Evolutionary conservation across 1,140 invertebrate genomes (phyloP).

Genomic region (Hydropsyche tenuis): DNA sequence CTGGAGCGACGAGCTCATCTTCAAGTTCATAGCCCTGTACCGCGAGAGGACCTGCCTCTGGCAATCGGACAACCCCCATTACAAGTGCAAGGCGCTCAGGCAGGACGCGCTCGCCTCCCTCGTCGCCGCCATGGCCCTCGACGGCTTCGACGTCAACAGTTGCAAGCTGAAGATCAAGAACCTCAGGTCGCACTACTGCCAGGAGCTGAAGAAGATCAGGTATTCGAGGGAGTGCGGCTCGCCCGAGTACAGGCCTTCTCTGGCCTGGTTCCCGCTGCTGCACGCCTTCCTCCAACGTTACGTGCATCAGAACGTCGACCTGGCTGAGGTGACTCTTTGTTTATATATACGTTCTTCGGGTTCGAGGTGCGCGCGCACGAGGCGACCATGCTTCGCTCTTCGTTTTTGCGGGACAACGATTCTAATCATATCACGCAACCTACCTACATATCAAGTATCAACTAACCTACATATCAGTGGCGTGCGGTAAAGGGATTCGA

Average conservation of each 20-base stretch:
- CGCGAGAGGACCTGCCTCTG: slow-evolving; percentile 42
- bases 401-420: too few species aligned
- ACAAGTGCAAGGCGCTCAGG: slow-evolving; percentile 44
- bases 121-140: slow-evolving; percentile 43
- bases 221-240: slow-evolving; percentile 11
- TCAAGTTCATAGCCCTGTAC: slow-evolving; percentile 45
- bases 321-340: slow-evolving; percentile 10
- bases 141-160: slow-evolving; percentile 41
- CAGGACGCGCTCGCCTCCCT: slow-evolving; percentile 36
- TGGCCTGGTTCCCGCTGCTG: slow-evolving; percentile 31
- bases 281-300: slow-evolving; percentile 32
- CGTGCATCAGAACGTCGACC: slow-evolving; percentile 26
- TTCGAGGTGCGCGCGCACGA: too few species aligned
- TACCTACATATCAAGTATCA: too few species aligned
- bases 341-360: too few species aligned
- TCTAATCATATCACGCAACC: too few species aligned
- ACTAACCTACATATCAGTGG: too few species aligned
- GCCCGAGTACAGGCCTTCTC: slow-evolving; percentile 15
- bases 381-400: too few species aligned
- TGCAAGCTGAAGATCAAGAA: slow-evolving; percentile 51
- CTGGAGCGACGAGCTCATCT: slow-evolving; percentile 41
- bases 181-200: slow-evolving; percentile 48
- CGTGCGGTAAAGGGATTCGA: too few species aligned
- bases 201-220: slow-evolving; percentile 49
- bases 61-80: slow-evolving; percentile 41